Conservation (phyloP, 1,140 invertebrate species). For the Sinonovacula constricta region DNA sequence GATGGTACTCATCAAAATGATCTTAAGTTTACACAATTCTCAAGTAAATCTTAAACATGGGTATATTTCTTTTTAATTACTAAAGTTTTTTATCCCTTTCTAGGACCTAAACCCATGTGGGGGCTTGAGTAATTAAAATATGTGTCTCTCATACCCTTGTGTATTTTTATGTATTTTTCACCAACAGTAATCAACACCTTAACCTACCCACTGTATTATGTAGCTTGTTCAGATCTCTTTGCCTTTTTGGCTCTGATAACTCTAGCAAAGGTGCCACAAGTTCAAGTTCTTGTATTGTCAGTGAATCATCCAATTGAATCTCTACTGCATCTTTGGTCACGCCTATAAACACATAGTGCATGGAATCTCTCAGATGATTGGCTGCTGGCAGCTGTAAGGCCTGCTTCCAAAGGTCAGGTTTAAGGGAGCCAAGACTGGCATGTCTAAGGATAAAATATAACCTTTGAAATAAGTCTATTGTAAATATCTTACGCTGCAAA, state of each 20-base stretch:
- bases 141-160: neutral
- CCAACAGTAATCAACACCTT: neutral
- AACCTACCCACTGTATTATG: neutral
- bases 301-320: constrained; percentile 4
- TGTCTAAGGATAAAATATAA: too few relatives aligned
- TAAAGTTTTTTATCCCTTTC: neutral
- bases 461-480: too few relatives aligned
- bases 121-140: neutral
- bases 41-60: neutral
- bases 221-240: constrained; percentile 13
- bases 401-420: constrained; percentile 13
- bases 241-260: constrained; percentile 10
- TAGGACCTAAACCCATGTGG: neutral
- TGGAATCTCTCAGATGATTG: constrained; percentile 8
- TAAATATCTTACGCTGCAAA: too few relatives aligned
- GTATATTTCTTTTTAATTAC: neutral
- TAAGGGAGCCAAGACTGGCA: too few relatives aligned
- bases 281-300: constrained; percentile 5
- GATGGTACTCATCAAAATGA: neutral
- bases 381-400: constrained; percentile 8
- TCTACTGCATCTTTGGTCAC: constrained; percentile 24
- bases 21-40: neutral
- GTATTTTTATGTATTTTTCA: neutral
- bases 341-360: constrained; percentile 32
- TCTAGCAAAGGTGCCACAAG: constrained; percentile 12